These are phyloP conservation scores for Orgyia antiqua DNA, from an alignment of 2,888 invertebrate genomes.

Conservation along the genomic window DNA sequence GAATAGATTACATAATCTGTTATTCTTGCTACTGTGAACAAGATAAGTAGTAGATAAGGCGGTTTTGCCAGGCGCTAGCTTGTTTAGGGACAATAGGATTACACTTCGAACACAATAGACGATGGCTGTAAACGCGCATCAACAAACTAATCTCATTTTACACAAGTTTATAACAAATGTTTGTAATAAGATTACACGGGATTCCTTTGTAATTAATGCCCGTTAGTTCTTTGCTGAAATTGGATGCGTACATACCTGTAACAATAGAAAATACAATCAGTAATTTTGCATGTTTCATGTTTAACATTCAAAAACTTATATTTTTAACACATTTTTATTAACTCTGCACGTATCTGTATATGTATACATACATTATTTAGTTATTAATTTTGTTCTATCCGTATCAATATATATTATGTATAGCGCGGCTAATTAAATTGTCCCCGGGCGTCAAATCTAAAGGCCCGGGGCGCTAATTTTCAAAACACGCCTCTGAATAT, in stretches of 20 bases:
- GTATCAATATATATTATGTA: no score
- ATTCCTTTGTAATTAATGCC: slow-evolving; percentile 29
- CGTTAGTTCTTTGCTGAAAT: slow-evolving; percentile 29
- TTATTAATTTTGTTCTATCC: no score
- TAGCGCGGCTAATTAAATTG: no score
- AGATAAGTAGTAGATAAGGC: slow-evolving; percentile 40
- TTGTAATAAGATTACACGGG: slow-evolving; percentile 60
- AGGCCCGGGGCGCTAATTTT: no score
- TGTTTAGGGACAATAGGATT: slow-evolving; percentile 58
- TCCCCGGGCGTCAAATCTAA: no score
- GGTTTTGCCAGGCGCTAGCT: slow-evolving; percentile 39
- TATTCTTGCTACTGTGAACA: slow-evolving; percentile 26
- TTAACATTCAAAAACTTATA: no score
- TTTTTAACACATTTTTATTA: no score
- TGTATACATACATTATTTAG: no score
- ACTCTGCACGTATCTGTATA: no score
- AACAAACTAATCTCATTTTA: slow-evolving; percentile 59
- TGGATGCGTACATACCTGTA: slow-evolving; percentile 41
- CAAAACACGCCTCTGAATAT: no score
- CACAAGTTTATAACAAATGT: slow-evolving; percentile 39
- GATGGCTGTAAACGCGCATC: slow-evolving; percentile 36
- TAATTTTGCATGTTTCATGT: no score
- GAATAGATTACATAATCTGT: slow-evolving; percentile 29
- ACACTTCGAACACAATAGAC: slow-evolving; percentile 50
- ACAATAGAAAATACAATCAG: slow-evolving; percentile 26